Evolutionary conservation across 2,797 vertebrate genomes (phyloP).

Genomic region (Melanotaenia maccullochi): DNA sequence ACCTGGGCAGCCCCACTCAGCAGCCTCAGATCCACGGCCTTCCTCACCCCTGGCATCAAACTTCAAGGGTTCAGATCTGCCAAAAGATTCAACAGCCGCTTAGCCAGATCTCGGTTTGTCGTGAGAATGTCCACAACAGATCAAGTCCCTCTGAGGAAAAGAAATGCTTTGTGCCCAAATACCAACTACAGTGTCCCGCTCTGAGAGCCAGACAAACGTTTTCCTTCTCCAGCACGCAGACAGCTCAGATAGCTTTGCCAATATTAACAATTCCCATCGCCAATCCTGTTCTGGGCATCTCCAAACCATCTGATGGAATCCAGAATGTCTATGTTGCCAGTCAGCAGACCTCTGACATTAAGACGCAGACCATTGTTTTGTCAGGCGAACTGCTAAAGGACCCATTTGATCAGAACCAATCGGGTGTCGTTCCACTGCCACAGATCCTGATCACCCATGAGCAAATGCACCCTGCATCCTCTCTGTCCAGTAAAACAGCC

Average conservation of each 20-base stretch:
- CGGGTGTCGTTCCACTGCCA: conserved; percentile 85
- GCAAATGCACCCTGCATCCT: conserved; percentile 79
- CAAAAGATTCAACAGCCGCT: conserved; percentile 71
- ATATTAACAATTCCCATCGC: conserved; percentile 82
- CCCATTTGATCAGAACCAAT: conserved; percentile 80
- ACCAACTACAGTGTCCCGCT: conserved; percentile 89
- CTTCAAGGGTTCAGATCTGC: conserved; percentile 80
- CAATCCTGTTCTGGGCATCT: conserved; percentile 73
- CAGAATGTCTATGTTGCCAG: conserved; percentile 79
- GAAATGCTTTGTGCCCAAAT: conserved; percentile 90
- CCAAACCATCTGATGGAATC: conserved; percentile 77
- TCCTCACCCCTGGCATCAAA: conserved; percentile 85
- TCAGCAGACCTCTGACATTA: conserved; percentile 75
- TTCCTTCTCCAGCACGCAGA: conserved; percentile 78
- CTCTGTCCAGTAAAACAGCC: conserved; percentile 76
- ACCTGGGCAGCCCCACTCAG: conserved; percentile 80
- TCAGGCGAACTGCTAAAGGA: conserved; percentile 82
- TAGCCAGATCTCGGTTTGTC: conserved; percentile 74
- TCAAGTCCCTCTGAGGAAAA: conserved; percentile 68
- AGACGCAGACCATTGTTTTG: conserved; percentile 82
- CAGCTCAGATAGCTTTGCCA: conserved; percentile 79
- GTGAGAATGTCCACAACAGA: conserved; percentile 72
- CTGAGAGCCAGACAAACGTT: conserved; percentile 83
- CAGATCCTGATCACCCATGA: conserved; percentile 96
- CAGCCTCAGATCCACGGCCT: conserved; percentile 83